These are phyloP conservation scores for Sebastes cheni DNA, from an alignment of 2,797 vertebrate genomes.

Conservation along the genomic window DNA sequence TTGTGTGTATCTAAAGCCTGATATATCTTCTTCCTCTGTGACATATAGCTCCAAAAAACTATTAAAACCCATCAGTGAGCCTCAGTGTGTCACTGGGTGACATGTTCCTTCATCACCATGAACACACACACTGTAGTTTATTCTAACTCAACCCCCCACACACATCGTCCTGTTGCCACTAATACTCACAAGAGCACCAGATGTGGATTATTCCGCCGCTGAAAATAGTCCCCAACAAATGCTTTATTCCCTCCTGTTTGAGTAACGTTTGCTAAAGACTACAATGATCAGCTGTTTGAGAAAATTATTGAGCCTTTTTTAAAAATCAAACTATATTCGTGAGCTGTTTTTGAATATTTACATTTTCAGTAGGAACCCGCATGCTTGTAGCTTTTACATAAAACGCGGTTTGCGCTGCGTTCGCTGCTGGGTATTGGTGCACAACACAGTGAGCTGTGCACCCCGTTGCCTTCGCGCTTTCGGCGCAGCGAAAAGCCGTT, in stretches of 20 bases:
- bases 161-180: no score
- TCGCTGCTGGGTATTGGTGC: rapidly evolving
- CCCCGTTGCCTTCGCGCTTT: no score
- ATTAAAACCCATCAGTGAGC: no score
- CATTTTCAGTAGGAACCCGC: background rate
- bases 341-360: background rate
- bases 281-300: background rate
- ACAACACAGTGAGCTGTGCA: no score
- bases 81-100: no score
- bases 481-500: no score
- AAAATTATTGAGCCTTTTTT: background rate
- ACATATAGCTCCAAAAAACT: no score
- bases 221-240: no score
- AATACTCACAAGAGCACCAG: no score
- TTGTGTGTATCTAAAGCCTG: background rate
- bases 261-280: background rate
- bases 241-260: background rate
- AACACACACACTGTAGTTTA: background rate
- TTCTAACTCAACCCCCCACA: no score
- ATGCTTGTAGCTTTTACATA: rapidly evolving
- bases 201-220: no score
- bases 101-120: background rate
- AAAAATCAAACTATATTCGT: background rate
- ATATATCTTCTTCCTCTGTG: background rate
- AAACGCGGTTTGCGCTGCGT: no score